Conservation (phyloP, 2,797 vertebrate species). For the Lindbergichthys nudifrons region DNA sequence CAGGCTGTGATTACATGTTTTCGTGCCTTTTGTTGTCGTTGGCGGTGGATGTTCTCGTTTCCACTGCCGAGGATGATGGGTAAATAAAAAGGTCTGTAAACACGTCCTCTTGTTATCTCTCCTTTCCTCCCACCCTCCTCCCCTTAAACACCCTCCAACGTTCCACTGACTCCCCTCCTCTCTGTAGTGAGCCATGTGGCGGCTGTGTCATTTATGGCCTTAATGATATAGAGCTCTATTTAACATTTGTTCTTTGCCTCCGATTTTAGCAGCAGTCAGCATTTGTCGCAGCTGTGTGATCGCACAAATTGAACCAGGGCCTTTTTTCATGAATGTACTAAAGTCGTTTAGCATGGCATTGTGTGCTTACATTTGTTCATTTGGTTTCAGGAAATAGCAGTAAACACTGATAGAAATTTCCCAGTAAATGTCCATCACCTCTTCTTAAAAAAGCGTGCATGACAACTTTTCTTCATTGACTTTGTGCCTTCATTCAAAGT, state of each 20-base stretch:
- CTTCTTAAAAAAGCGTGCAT: background rate
- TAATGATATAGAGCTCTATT: conserved; percentile 57
- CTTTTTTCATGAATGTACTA: background rate
- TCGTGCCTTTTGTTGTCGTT: conserved; percentile 58
- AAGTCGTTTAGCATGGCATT: background rate
- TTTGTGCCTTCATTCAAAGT: background rate
- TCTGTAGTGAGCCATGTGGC: conserved; percentile 28
- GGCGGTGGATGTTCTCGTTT: conserved; percentile 58
- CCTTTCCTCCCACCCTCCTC: background rate
- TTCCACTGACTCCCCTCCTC: background rate
- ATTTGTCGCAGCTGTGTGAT: conserved; percentile 34
- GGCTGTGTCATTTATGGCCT: conserved; percentile 46
- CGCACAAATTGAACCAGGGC: conserved; percentile 6
- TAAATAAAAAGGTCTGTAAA: conserved; percentile 66
- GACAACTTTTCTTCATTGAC: background rate
- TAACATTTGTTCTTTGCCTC: conserved; percentile 39
- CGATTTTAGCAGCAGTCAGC: conserved; percentile 45
- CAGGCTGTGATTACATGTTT: conserved; percentile 68
- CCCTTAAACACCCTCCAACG: conserved; percentile 2
- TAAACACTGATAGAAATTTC: background rate
- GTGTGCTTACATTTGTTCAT: background rate
- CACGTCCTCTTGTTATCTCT: conserved; percentile 43
- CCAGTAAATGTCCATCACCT: conserved; percentile 1
- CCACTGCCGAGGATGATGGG: conserved; percentile 48
- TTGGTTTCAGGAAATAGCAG: background rate